Evolutionary conservation across 2,113 vertebrate genomes (phyloP).

Genomic region (Seriola aureovittata): DNA sequence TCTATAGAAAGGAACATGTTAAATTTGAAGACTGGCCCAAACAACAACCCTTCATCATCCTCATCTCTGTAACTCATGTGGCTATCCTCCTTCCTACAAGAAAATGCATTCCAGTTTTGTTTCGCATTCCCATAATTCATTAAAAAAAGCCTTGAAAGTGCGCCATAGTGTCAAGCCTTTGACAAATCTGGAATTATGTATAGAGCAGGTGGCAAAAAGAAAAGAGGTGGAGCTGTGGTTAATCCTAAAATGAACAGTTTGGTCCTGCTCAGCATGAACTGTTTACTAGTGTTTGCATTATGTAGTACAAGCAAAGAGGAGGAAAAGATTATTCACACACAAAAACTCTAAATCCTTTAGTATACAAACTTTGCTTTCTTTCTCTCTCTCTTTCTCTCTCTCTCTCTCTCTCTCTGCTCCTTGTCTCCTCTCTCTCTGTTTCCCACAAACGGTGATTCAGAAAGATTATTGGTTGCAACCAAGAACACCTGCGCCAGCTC

Average conservation of each 20-base stretch:
- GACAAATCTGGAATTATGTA: constrained; percentile 2
- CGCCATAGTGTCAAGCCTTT: background rate
- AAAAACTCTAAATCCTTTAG: constrained; percentile 4
- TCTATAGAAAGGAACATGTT: background rate
- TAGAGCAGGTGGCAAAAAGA: background rate
- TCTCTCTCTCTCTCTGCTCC: background rate
- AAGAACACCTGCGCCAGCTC: constrained; percentile 79
- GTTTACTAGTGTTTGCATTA: constrained; percentile 28
- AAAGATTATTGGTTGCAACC: constrained; percentile 73
- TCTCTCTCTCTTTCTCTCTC: background rate
- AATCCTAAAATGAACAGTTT: constrained; percentile 11
- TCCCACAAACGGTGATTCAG: constrained; percentile 57
- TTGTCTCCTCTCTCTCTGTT: constrained; percentile 13
- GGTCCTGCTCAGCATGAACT: constrained; percentile 3
- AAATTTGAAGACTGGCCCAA: background rate
- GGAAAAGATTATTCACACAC: constrained; percentile 21
- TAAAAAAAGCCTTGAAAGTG: background rate
- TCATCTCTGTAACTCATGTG: background rate
- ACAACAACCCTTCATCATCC: background rate
- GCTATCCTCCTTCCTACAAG: background rate
- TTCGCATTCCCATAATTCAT: background rate
- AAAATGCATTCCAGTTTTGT: background rate
- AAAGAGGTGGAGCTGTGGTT: constrained; percentile 1
- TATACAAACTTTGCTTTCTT: constrained; percentile 10
- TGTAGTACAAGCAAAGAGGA: constrained; percentile 28